Conservation (phyloP, 2,797 vertebrate species). For the Brachyalestes nurse region DNA sequence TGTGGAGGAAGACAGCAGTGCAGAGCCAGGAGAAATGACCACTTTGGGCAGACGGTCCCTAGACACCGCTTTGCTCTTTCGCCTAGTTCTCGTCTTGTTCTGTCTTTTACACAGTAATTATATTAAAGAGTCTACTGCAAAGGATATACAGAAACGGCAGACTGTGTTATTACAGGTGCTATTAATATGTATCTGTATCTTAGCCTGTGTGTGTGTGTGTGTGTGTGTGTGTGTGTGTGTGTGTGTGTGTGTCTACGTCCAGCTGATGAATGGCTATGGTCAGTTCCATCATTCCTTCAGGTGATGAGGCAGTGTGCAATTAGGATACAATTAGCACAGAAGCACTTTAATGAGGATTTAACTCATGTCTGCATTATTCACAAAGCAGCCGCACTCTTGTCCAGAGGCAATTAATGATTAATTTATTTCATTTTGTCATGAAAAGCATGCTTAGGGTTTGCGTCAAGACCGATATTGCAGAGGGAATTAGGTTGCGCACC, state of each 20-base stretch:
- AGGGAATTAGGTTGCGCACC: conserved; percentile 30
- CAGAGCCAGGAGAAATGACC: conserved; percentile 23
- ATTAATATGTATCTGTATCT: not conserved
- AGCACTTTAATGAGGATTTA: conserved; percentile 57
- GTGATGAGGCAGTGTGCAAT: conserved; percentile 44
- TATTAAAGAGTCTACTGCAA: conserved; percentile 23
- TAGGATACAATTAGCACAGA: conserved; percentile 57
- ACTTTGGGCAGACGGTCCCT: not conserved
- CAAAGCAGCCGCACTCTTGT: conserved; percentile 46
- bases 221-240: conserved; percentile 8
- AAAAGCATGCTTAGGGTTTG: conserved; percentile 47
- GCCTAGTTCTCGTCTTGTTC: conserved; percentile 6
- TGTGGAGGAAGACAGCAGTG: conserved; percentile 3
- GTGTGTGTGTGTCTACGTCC: conserved; percentile 4
- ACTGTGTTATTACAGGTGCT: conserved; percentile 28
- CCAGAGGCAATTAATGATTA: conserved; percentile 54
- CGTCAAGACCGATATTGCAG: conserved; percentile 38
- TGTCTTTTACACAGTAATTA: conserved; percentile 10
- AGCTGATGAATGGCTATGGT: conserved; percentile 18
- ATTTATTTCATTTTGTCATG: conserved; percentile 57
- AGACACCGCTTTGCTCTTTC: conserved; percentile 17
- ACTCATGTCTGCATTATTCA: conserved; percentile 60
- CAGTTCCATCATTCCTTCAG: conserved; percentile 34
- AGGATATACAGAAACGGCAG: conserved; percentile 16
- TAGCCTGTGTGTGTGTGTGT: conserved; percentile 10